phyloP scores from a whole-genome alignment of 2,797 vertebrate genomes.

The Siniperca undulata region DNA sequence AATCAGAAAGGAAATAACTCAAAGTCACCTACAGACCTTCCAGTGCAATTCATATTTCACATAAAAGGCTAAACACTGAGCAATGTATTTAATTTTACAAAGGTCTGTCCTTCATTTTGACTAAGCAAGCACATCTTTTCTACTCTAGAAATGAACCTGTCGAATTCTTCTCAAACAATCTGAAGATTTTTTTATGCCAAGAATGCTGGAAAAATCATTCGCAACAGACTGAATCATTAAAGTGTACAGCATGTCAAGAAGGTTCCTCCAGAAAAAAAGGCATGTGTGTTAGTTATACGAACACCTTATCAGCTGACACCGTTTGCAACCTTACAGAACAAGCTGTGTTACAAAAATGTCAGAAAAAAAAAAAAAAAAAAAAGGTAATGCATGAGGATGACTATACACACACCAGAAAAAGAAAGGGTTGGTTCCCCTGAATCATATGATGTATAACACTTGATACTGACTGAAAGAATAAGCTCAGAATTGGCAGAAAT shows the following conservation, averaged over 20 bases:
- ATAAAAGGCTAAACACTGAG: not conserved
- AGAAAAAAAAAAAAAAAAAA: not conserved
- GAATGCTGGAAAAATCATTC: not conserved
- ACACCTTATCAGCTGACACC: not conserved
- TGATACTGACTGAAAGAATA: no score
- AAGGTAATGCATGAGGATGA: no score
- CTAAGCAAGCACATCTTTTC: slow-evolving; percentile 19
- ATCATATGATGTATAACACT: no score
- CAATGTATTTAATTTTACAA: not conserved
- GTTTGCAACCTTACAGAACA: not conserved
- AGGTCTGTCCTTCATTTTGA: slow-evolving; percentile 15
- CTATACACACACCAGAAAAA: no score
- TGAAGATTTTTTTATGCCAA: not conserved
- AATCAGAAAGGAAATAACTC: not conserved
- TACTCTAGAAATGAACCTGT: not conserved
- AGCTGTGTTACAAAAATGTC: not conserved
- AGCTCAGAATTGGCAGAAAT: no score
- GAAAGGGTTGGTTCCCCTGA: no score
- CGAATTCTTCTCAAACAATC: not conserved
- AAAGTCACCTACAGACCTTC: not conserved
- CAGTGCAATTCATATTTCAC: not conserved
- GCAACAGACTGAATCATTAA: not conserved
- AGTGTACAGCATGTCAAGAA: not conserved
- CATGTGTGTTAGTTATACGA: not conserved
- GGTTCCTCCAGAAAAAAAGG: not conserved